Conservation (phyloP, 2,888 invertebrate species). For the Parelbella ahira region DNA sequence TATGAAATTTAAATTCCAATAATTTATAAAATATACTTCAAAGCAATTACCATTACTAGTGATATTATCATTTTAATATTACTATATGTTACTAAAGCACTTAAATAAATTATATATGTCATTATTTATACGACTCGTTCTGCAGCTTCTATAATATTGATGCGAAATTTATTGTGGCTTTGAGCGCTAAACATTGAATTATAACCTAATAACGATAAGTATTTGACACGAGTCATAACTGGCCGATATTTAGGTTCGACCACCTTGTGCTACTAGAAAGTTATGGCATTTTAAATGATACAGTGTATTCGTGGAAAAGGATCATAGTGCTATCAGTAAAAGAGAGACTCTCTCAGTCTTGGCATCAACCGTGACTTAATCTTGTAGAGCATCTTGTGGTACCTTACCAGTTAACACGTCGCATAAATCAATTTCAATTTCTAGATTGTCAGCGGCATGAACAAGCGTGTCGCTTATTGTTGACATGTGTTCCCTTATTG, state of each 20-base stretch:
- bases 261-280: background rate
- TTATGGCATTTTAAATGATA: too few species aligned
- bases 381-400: background rate
- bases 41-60: too few species aligned
- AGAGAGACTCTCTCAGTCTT: too few species aligned
- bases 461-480: conserved; percentile 1
- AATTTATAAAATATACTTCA: too few species aligned
- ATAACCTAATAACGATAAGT: conserved; percentile 2
- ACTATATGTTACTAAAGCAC: background rate
- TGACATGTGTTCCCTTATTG: conserved; percentile 17
- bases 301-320: too few species aligned
- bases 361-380: background rate
- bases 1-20: too few species aligned
- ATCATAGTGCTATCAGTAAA: too few species aligned
- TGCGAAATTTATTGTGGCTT: conserved; percentile 5
- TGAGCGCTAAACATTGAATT: conserved; percentile 1
- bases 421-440: conserved; percentile 47
- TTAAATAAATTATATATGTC: conserved; percentile 2
- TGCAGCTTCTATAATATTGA: conserved; percentile 17
- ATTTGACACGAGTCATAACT: background rate
- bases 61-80: background rate
- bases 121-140: background rate
- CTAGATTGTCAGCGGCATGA: conserved; percentile 23
- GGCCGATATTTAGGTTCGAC: conserved; percentile 2
- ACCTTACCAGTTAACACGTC: conserved; percentile 30